Percentiles rank a stretch among this genome's conserved stretches.
Evolutionary conservation across 2,888 invertebrate genomes (phyloP).

Genomic region (Acleris emargana): DNA sequence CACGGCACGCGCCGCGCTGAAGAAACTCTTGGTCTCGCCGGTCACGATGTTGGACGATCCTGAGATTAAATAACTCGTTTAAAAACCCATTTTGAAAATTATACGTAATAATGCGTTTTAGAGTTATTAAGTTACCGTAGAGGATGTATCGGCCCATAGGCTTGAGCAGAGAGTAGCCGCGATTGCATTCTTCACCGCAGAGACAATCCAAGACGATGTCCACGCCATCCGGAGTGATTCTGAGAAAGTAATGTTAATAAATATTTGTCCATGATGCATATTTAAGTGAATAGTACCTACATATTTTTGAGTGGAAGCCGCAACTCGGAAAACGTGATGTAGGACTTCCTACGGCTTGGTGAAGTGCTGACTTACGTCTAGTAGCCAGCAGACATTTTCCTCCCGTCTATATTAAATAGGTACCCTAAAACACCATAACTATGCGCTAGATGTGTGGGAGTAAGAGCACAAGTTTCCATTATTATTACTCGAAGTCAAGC

Average conservation of each 20-base stretch:
- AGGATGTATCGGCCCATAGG: conserved; percentile 95
- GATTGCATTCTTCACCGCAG: conserved; percentile 94
- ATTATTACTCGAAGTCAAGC: conserved; percentile 29
- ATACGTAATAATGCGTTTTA: conserved; percentile 1
- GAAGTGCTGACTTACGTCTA: too few species aligned
- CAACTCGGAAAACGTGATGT: too few species aligned
- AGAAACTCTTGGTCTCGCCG: conserved; percentile 95
- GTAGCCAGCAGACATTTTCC: too few species aligned
- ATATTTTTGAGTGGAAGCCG: too few species aligned
- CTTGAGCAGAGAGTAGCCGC: conserved; percentile 91
- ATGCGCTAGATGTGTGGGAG: background rate
- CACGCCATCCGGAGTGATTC: conserved; percentile 90
- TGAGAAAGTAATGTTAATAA: conserved; percentile 50
- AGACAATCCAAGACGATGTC: conserved; percentile 94
- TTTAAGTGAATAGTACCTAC: too few species aligned
- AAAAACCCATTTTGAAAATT: conserved; percentile 2
- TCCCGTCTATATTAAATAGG: too few species aligned
- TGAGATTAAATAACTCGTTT: conserved; percentile 61
- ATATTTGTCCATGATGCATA: background rate
- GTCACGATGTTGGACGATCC: conserved; percentile 94
- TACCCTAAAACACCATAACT: too few species aligned
- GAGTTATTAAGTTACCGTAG: conserved; percentile 84
- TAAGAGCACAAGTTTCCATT: conserved; percentile 26
- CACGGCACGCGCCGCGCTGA: conserved; percentile 95
- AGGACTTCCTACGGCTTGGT: too few species aligned